Evolutionary conservation across 2,113 vertebrate genomes (phyloP).

Genomic region (Grantiella picta): DNA sequence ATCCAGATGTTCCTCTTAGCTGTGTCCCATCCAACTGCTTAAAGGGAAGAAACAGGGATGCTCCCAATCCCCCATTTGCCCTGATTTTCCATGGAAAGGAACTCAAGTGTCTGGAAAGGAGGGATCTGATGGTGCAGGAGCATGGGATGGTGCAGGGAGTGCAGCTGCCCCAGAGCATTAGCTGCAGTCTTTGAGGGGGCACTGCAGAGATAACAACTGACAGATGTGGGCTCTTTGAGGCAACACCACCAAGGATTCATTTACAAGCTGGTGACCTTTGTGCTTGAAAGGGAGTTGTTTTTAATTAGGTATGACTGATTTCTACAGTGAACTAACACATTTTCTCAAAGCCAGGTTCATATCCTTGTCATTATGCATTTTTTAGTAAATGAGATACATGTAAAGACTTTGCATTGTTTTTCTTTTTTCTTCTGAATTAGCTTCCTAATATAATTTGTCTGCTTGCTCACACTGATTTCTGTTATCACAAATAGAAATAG

Average conservation of each 20-base stretch:
- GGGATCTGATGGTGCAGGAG: background rate
- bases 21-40: background rate
- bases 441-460: background rate
- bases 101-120: background rate
- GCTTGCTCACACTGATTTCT: background rate
- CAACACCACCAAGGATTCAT: background rate
- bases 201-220: background rate
- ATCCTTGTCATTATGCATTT: background rate
- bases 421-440: constrained; percentile 14
- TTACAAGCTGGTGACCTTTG: background rate
- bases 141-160: background rate
- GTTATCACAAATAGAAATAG: constrained; percentile 38
- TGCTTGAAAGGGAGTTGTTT: background rate
- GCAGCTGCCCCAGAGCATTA: background rate
- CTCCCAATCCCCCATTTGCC: background rate
- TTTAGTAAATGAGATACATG: background rate
- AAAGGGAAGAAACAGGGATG: background rate
- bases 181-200: background rate
- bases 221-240: background rate
- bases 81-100: background rate
- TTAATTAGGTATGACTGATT: background rate
- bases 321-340: background rate
- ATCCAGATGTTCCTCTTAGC: background rate
- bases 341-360: background rate
- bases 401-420: background rate